These are phyloP conservation scores for Drosophila mimica DNA, from an alignment of 2,888 invertebrate species.

Conservation along the genomic window DNA sequence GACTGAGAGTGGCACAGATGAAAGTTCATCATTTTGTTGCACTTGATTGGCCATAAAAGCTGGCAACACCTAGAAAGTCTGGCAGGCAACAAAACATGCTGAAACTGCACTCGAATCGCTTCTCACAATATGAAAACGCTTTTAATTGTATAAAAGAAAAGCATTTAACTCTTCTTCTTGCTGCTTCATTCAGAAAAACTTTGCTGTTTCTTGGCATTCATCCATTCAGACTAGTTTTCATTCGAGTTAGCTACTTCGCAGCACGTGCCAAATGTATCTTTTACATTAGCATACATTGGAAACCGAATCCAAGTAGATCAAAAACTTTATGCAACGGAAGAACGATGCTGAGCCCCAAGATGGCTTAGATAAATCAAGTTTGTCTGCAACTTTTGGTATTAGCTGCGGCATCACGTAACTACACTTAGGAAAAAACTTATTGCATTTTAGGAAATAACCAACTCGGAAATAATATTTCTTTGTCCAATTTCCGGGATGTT, in stretches of 20 bases:
- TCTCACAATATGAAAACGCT: background rate
- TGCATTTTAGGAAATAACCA: background rate
- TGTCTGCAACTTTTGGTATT: background rate
- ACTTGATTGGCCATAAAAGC: slow-evolving; percentile 52
- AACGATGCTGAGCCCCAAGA: background rate
- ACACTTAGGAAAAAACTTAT: background rate
- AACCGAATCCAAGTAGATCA: background rate
- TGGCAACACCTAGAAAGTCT: slow-evolving; percentile 26
- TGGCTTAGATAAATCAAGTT: background rate
- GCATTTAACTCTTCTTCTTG: background rate
- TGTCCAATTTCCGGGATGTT: background rate
- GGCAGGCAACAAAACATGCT: background rate
- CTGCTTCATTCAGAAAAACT: background rate
- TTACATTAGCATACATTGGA: background rate
- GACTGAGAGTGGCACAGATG: slow-evolving; percentile 38
- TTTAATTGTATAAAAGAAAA: background rate
- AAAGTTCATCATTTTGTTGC: slow-evolving; percentile 51
- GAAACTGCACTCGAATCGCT: background rate
- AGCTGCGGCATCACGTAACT: background rate
- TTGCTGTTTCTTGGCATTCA: background rate
- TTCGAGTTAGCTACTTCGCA: background rate
- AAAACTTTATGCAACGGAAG: background rate
- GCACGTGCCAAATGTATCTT: slow-evolving; percentile 9
- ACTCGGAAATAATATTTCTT: background rate
- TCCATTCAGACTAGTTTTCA: background rate